phyloP scores from a whole-genome alignment of 2,113 vertebrate genomes.

The Cairina moschata region DNA sequence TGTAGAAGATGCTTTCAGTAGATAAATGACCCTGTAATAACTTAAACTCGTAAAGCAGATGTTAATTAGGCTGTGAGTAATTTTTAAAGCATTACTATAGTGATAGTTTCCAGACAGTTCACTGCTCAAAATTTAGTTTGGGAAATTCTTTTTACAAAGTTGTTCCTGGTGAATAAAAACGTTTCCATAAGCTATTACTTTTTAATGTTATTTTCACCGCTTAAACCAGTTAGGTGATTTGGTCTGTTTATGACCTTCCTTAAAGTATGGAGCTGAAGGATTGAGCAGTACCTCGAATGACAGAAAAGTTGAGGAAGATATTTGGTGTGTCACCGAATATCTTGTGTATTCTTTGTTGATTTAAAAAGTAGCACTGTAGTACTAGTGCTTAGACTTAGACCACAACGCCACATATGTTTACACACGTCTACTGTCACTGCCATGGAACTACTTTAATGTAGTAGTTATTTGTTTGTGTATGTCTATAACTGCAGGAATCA shows the following conservation, averaged over 20 bases:
- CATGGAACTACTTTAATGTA: neutral
- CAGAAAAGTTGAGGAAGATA: neutral
- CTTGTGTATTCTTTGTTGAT: neutral
- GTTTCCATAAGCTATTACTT: neutral
- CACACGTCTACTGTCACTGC: neutral
- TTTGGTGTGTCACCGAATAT: neutral
- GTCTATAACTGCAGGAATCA: neutral
- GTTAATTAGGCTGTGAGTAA: conserved; percentile 52
- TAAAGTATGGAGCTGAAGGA: neutral
- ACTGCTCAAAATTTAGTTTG: conserved; percentile 7
- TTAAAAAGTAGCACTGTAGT: neutral
- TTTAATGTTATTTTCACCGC: neutral
- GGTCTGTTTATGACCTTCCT: neutral
- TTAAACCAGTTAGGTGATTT: neutral
- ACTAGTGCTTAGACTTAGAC: neutral
- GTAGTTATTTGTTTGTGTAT: neutral
- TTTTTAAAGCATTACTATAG: conserved; percentile 8
- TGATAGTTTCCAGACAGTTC: neutral
- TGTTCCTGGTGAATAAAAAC: neutral
- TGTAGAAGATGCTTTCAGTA: conserved; percentile 1
- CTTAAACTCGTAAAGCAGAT: conserved; percentile 6
- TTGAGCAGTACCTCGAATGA: neutral
- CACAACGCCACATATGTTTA: rapidly evolving
- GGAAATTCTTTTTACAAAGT: neutral
- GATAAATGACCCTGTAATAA: conserved; percentile 51